These are phyloP conservation scores for Acrocephalus scirpaceus DNA, from an alignment of 2,797 vertebrate genomes.

Conservation along the genomic window DNA sequence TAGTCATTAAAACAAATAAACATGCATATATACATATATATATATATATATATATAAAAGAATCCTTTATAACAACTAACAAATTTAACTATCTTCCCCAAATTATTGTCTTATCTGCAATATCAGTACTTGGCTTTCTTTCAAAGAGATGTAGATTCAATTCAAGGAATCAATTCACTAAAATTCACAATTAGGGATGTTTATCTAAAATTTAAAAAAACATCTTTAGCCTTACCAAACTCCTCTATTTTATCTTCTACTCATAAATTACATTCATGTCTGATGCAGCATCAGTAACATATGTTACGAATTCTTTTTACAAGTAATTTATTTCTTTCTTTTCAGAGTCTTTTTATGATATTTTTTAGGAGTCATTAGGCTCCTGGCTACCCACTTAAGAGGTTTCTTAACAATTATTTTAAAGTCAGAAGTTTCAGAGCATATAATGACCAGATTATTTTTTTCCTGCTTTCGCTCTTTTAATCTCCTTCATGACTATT, in stretches of 20 bases:
- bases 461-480: not conserved
- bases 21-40: not conserved
- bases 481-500: not conserved
- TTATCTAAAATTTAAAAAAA: not conserved
- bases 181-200: not conserved
- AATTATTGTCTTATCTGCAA: not conserved
- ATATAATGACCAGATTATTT: not conserved
- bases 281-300: not conserved
- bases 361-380: not conserved
- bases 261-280: slow-evolving; percentile 14
- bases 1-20: not conserved
- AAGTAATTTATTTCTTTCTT: slow-evolving; percentile 23
- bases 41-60: not conserved
- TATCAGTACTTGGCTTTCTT: not conserved
- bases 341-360: not conserved
- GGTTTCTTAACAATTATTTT: not conserved
- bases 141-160: not conserved
- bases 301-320: slow-evolving; percentile 8
- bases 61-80: not conserved
- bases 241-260: slow-evolving; percentile 20
- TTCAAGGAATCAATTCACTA: not conserved
- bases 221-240: not conserved
- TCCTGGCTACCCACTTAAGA: not conserved
- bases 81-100: not conserved
- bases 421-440: not conserved